These are phyloP conservation scores for Oriolus oriolus DNA, from an alignment of 2,113 vertebrate species.

Conservation along the genomic window DNA sequence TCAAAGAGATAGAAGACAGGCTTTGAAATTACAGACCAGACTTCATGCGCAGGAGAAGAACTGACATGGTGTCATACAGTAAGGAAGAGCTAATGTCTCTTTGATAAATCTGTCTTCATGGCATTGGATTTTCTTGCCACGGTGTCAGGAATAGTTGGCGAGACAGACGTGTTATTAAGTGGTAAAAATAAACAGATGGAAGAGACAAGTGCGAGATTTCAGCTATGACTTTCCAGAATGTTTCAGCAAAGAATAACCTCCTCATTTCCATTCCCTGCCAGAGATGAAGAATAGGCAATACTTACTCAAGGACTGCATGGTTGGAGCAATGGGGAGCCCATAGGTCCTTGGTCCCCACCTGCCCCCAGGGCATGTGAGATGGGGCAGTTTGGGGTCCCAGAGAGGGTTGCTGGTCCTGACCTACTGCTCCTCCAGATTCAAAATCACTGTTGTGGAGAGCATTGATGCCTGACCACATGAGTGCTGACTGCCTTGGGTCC, in stretches of 20 bases:
- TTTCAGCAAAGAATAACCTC: not conserved
- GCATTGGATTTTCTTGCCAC: not conserved
- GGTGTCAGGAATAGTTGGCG: conserved; percentile 10
- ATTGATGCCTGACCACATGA: fast-evolving
- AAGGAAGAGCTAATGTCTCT: not conserved
- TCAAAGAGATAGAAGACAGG: not conserved
- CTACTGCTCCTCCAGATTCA: not conserved
- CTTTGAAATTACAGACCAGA: conserved; percentile 9
- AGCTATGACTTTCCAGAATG: not conserved
- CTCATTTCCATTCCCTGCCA: not conserved
- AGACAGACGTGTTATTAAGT: conserved; percentile 42
- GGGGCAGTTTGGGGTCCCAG: not conserved
- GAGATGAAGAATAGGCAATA: not conserved
- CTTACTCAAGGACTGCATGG: not conserved
- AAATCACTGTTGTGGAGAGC: fast-evolving
- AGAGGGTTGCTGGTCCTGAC: not conserved
- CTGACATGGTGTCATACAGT: not conserved
- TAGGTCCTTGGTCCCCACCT: not conserved
- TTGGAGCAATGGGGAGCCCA: not conserved
- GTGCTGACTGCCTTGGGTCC: not conserved
- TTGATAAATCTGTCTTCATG: conserved; percentile 4
- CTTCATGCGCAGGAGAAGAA: not conserved
- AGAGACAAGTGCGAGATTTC: conserved; percentile 15
- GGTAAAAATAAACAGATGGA: conserved; percentile 47
- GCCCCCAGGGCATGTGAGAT: not conserved